These are phyloP conservation scores for Petrocephalus sullivani DNA, from an alignment of 2,797 vertebrate species.

Conservation along the genomic window DNA sequence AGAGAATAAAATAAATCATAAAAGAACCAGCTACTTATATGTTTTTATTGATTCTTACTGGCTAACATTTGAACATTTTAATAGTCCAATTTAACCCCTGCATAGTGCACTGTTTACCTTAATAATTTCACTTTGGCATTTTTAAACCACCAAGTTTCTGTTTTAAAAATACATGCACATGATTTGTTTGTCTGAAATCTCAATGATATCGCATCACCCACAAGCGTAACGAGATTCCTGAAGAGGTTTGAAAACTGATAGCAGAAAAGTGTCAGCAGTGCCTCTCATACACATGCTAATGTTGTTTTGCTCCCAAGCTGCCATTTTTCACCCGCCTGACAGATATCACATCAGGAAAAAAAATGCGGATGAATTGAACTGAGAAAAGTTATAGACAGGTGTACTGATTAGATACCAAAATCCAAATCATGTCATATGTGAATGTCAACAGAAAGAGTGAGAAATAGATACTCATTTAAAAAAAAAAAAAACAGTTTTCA, in stretches of 20 bases:
- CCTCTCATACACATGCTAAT: neutral
- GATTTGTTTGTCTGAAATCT: neutral
- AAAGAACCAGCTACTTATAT: neutral
- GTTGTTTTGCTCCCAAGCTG: neutral
- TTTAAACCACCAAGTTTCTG: neutral
- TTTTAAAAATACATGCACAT: neutral
- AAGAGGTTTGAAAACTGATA: neutral
- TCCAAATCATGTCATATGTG: neutral
- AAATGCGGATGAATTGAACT: neutral
- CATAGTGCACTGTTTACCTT: neutral
- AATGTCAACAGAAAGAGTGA: conserved; percentile 11
- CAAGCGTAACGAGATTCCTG: neutral
- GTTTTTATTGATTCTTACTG: neutral
- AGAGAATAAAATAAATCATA: neutral
- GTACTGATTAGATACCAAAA: neutral
- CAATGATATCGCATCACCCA: neutral
- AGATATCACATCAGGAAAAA: neutral
- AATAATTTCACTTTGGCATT: neutral
- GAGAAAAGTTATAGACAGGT: neutral
- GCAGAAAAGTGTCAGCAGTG: neutral
- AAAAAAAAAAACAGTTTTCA: neutral
- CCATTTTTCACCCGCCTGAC: neutral
- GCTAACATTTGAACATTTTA: neutral
- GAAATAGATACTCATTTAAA: neutral
- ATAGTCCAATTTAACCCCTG: neutral